Conservation (phyloP, 1,140 invertebrate species). For the Lepidostoma basale region DNA sequence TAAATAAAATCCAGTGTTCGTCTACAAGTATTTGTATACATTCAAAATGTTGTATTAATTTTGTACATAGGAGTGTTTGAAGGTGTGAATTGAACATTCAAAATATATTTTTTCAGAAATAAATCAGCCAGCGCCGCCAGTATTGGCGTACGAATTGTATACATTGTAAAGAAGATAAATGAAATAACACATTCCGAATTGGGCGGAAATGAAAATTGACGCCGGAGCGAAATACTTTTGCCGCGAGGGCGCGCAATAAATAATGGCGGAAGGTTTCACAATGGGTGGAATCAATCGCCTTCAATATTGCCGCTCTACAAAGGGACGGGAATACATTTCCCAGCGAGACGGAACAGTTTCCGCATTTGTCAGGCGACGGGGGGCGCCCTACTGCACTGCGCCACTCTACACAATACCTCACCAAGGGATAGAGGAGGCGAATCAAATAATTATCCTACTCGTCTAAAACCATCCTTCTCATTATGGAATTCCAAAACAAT, state of each 20-base stretch:
- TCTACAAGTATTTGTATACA: too few species aligned
- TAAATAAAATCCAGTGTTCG: too few species aligned
- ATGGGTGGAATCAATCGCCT: slow-evolving; percentile 1
- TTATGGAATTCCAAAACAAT: neutral
- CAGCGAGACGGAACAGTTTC: slow-evolving; percentile 6
- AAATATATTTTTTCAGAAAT: neutral
- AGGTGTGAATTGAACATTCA: too few species aligned
- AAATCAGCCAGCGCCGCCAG: neutral
- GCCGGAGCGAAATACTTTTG: too few species aligned
- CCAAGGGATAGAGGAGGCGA: neutral
- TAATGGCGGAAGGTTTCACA: neutral
- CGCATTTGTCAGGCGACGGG: neutral
- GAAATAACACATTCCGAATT: neutral
- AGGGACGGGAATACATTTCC: slow-evolving; percentile 11
- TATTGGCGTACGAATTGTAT: neutral
- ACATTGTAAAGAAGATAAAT: neutral
- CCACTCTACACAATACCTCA: neutral
- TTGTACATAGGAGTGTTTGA: too few species aligned
- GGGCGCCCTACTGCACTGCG: too few species aligned
- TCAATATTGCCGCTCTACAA: slow-evolving; percentile 12
- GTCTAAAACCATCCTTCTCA: neutral
- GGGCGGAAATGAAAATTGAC: neutral
- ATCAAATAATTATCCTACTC: neutral
- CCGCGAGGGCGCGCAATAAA: too few species aligned
- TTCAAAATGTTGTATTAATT: too few species aligned